Base-by-base conservation (phyloP, 2,113 vertebrate genomes). In the Nothobranchius furzeri region DNA sequence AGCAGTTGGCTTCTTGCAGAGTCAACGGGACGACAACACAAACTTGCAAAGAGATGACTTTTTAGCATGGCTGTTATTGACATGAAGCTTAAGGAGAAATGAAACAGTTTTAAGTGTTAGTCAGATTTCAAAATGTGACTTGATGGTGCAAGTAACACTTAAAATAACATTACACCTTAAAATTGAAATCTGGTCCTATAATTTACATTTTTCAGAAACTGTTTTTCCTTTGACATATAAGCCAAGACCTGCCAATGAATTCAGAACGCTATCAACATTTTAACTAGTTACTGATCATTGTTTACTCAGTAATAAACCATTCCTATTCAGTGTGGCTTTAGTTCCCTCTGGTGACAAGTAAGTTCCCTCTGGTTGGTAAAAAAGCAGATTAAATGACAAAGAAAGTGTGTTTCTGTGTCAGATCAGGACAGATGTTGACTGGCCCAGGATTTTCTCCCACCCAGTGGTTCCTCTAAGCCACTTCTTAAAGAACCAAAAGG, bases 401-500 rank as follows among this genome's bases (percentile, higher is more conserved):
- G 8, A 15, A 4, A 56, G 5, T 24, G 30, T 61, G 12, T 68
- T 59, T 48, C 37, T 17, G 53, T 53, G 11, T 53, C 40, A 54
- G 7, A 53, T 0, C 11, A 15, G 24, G 25, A 9, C 37, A 17
- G 35, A 30, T 24, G 48, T 15, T 54, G 72, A 57, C 37, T 68
- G 17, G 56, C 57, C 69, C 53, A 42, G 7, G 20, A 15, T 42
- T 15, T 20, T 68, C 48, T 52, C 36, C 55, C 55, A 35, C 45
- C 2, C 59, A 64, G 43, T 64, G 9, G 64, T 76, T 69, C 40
- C 56, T 43, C 52, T 43, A 55, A 79, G 61, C 68, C 67, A 64
- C 68, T 60, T 78, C 59, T 81, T 47, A 74, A 43, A 55, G 60
- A 75, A 74, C 54, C 52, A 43, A 81, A 62, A 59, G 47, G 52